A percentile compares a stretch with the other conserved stretches of the same genome.
These are phyloP conservation scores for Napeogenes inachia DNA, from an alignment of 2,888 invertebrate species.

Conservation along the genomic window DNA sequence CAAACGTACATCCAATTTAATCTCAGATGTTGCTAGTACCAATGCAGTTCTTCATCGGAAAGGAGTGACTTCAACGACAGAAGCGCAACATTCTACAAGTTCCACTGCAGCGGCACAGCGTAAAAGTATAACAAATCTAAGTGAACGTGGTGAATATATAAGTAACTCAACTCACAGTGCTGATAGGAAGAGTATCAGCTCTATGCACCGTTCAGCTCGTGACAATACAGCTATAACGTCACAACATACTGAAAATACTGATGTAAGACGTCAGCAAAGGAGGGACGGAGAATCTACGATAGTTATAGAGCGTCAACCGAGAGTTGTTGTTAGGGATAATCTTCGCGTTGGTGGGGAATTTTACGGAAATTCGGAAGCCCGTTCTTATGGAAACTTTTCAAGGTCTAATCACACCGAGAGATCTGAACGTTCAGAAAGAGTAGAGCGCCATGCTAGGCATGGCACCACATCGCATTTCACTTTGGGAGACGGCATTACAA, in stretches of 20 bases:
- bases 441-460: slow-evolving; percentile 78
- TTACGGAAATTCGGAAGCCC: slow-evolving; percentile 84
- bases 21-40: slow-evolving; percentile 83
- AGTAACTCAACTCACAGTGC: slow-evolving; percentile 81
- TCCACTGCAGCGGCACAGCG: slow-evolving; percentile 87
- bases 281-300: slow-evolving; percentile 76
- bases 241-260: slow-evolving; percentile 70
- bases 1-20: slow-evolving; percentile 85
- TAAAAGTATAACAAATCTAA: slow-evolving; percentile 87
- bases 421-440: slow-evolving; percentile 72
- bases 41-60: slow-evolving; percentile 89
- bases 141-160: slow-evolving; percentile 83
- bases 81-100: slow-evolving; percentile 84
- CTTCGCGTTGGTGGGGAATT: slow-evolving; percentile 84
- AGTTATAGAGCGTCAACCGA: slow-evolving; percentile 79
- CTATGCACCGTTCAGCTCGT: slow-evolving; percentile 84
- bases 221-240: slow-evolving; percentile 72
- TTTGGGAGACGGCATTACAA: slow-evolving; percentile 82
- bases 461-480: slow-evolving; percentile 86
- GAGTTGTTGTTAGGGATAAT: slow-evolving; percentile 80
- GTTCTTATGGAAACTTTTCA: slow-evolving; percentile 82
- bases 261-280: slow-evolving; percentile 57
- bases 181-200: slow-evolving; percentile 87
- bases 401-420: slow-evolving; percentile 67
- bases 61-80: slow-evolving; percentile 81